These are phyloP conservation scores for Lepus oiostolus DNA, from an alignment of 2,797 vertebrate genomes.

Conservation along the genomic window DNA sequence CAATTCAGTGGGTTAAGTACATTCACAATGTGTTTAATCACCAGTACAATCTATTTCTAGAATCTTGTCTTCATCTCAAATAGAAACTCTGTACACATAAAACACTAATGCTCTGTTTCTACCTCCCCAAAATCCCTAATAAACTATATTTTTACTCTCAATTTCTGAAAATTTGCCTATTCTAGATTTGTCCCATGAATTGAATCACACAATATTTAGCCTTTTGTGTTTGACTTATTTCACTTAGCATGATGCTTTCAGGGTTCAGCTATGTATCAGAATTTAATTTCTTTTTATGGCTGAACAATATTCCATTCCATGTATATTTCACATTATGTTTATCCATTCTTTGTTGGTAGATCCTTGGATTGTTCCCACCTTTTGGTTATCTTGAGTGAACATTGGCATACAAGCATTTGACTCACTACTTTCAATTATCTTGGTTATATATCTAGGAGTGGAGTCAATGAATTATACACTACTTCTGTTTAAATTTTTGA, in stretches of 20 bases:
- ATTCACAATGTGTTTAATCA: background rate
- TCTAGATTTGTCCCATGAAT: background rate
- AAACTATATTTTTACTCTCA: background rate
- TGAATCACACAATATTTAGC: background rate
- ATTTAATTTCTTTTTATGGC: background rate
- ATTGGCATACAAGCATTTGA: too few relatives aligned
- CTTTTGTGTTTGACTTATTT: background rate
- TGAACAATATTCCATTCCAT: background rate
- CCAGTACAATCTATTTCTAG: background rate
- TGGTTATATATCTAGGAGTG: background rate
- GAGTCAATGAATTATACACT: background rate
- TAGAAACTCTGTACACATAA: background rate
- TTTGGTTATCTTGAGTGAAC: background rate
- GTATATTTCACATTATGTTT: background rate
- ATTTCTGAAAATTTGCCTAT: background rate
- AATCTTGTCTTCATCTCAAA: background rate
- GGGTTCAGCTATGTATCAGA: background rate
- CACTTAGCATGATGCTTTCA: background rate
- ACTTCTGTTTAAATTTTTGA: background rate
- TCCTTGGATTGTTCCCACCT: background rate
- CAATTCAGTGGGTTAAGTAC: background rate
- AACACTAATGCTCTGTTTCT: background rate
- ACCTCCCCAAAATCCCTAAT: background rate
- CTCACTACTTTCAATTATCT: background rate
- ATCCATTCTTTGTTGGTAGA: background rate